These are phyloP conservation scores for Podocnemis expansa DNA, from an alignment of 2,113 vertebrate genomes.

Conservation along the genomic window DNA sequence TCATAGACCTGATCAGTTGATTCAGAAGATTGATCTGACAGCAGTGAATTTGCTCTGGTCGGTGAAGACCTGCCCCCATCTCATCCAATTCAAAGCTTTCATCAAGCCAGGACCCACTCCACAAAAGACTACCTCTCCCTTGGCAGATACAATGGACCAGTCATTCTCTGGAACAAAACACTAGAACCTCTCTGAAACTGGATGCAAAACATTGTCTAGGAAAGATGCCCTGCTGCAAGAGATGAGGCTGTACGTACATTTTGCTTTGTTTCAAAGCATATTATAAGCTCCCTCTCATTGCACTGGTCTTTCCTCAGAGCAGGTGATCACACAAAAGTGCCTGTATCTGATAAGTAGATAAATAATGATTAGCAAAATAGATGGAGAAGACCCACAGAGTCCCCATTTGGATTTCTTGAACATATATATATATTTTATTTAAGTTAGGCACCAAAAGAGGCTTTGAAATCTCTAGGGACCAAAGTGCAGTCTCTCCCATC, in stretches of 20 bases:
- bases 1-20: no score
- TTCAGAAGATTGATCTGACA: no score
- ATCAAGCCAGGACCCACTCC: not conserved
- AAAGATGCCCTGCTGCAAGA: rapidly evolving
- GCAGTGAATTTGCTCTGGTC: no score
- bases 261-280: not conserved
- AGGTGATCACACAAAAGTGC: not conserved
- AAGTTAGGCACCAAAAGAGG: not conserved
- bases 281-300: not conserved
- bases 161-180: not conserved
- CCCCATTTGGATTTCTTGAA: not conserved
- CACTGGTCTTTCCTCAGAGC: not conserved
- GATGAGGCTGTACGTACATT: not conserved
- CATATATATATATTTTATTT: not conserved
- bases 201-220: rapidly evolving
- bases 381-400: not conserved
- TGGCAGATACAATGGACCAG: rapidly evolving
- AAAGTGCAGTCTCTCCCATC: not conserved
- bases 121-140: not conserved
- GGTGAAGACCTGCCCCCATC: no score
- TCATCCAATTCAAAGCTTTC: not conserved
- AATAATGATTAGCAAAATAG: not conserved
- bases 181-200: not conserved
- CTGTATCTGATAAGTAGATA: not conserved
- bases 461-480: not conserved